A percentile compares a stretch with the other conserved stretches of the same genome.
Conservation (phyloP, 2,113 vertebrate genomes). For the Mixornis gularis region DNA sequence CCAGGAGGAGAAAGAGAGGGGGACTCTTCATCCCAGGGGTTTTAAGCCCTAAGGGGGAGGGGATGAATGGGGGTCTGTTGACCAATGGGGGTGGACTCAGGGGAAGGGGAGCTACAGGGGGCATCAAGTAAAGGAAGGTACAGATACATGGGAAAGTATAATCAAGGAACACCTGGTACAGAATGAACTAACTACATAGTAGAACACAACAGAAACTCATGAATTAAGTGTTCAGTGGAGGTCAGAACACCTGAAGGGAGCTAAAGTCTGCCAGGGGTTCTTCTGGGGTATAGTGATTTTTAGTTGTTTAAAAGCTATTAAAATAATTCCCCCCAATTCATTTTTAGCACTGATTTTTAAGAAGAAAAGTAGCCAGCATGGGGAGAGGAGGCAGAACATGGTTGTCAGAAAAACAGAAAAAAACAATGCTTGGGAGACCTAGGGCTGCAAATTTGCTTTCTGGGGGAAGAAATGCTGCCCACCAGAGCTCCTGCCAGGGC, state of each 20-base stretch:
- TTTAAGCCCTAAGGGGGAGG: too few species aligned
- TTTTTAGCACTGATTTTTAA: neutral
- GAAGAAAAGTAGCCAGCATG: neutral
- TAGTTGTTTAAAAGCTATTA: neutral
- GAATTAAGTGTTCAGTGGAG: neutral
- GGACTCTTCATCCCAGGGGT: too few species aligned
- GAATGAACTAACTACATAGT: too few species aligned
- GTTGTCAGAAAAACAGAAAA: neutral
- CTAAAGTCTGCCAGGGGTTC: neutral
- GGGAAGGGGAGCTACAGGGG: too few species aligned
- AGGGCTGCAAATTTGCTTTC: neutral
- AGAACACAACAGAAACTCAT: neutral
- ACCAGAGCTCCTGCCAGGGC: neutral
- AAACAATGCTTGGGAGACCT: neutral
- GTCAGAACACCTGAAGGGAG: neutral
- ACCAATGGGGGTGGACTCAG: too few species aligned
- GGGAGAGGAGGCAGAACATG: neutral
- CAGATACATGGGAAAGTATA: too few species aligned
- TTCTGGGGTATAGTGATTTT: neutral
- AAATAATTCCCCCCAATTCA: neutral
- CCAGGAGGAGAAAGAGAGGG: too few species aligned
- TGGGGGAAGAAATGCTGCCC: neutral
- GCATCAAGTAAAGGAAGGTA: too few species aligned
- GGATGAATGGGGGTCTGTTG: too few species aligned
- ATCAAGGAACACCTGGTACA: too few species aligned